Evolutionary conservation across 1,140 invertebrate genomes (phyloP), one percentile per base, ranked within the genome.

Genomic region (Drosophila melanica): DNA sequence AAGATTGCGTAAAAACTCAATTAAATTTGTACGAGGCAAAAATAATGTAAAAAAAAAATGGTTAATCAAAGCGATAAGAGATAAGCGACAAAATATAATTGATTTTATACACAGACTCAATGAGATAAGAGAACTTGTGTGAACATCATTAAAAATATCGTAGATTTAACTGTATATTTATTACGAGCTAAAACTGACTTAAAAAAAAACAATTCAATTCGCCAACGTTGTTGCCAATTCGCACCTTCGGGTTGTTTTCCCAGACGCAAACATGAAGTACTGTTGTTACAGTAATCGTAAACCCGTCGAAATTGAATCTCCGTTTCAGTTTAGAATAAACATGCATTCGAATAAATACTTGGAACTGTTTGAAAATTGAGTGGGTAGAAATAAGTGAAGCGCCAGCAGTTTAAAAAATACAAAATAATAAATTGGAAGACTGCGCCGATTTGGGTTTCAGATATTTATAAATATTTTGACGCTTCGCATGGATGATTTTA

Each of bases 201-300:
- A 18, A 18, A 18, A 1, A 18, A 18, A 12, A 14, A 41, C 4
- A 41, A n/a, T 41, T 41, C 39, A 45, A 45, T 45, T 10, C 42
- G 20, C 8, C 18, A 14, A 11, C 12, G 11, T 41, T 12, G 11
- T 39, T n/a, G 4, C 4, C 10, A 14, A 3, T 41, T 53, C n/a
- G 9, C 4, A 7, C 14, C 4, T 18, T 11, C n/a, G 3, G 8
- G 8, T 35, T 30, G 14, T 33, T 72, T 72, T 67, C 69, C 54
- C 69, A 72, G 63, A 54, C 69, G 47, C 51, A 23, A 67, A 72
- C 69, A 59, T 67, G n/a, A 53, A 58, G 11, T 44, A 18, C 47
- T 66, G 37, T 71, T 48, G 45, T 59, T 50, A 59, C 54, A 47
- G 69, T 72, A 72, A 72, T 59, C 14, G 11, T n/a, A 72, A 50